A percentile compares a stretch with the other conserved stretches of the same genome.
phyloP scores from a whole-genome alignment of 2,797 vertebrate genomes.

The Sebastolobus altivelis region DNA sequence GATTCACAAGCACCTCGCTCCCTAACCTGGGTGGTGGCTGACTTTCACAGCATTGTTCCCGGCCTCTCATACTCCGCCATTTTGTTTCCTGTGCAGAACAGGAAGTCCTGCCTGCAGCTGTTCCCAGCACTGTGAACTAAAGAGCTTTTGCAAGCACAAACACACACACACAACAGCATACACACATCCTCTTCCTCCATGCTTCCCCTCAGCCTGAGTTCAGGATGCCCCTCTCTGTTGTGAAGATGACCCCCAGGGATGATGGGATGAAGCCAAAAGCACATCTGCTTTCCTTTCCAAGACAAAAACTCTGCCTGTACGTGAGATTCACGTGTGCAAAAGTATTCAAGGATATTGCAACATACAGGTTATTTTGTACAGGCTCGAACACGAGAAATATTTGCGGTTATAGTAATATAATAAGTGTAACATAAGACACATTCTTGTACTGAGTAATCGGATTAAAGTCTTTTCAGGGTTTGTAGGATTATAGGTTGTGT shows the following conservation, averaged over 20 bases:
- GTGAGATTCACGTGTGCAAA: slow-evolving; percentile 29
- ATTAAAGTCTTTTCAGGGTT: not conserved
- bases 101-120: slow-evolving; percentile 82
- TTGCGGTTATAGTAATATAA: not conserved
- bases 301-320: slow-evolving; percentile 22
- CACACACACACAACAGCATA: slow-evolving; percentile 21
- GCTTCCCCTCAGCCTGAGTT: slow-evolving; percentile 61
- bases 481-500: not conserved
- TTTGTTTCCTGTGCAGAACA: slow-evolving; percentile 80
- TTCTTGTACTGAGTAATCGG: not conserved
- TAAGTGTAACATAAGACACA: not conserved
- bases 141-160: slow-evolving; percentile 49
- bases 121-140: slow-evolving; percentile 76
- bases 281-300: slow-evolving; percentile 71
- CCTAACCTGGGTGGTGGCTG: slow-evolving; percentile 82
- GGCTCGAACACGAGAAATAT: not conserved
- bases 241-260: slow-evolving; percentile 76
- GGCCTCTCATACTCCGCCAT: slow-evolving; percentile 71
- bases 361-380: slow-evolving; percentile 27
- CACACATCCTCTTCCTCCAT: slow-evolving; percentile 67
- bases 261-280: slow-evolving; percentile 63
- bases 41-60: slow-evolving; percentile 86
- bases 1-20: slow-evolving; percentile 70
- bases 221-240: slow-evolving; percentile 76
- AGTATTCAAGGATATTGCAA: slow-evolving; percentile 44